Evolutionary conservation across 2,113 vertebrate species (phyloP), one percentile per base, ranked within the genome.

Genomic region (Psilopogon haemacephalus): DNA sequence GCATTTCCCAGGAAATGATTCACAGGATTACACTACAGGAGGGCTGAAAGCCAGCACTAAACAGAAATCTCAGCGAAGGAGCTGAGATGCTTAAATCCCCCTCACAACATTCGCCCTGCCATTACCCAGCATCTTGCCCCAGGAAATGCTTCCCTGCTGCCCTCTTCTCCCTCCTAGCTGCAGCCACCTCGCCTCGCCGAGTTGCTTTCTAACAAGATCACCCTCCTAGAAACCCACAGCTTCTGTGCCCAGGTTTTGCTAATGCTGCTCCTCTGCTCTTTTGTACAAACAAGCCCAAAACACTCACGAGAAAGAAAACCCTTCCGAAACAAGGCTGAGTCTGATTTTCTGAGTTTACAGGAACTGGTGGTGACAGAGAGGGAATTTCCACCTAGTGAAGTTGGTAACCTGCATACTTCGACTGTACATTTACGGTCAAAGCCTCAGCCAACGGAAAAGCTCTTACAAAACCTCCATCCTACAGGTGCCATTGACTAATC

Each of bases 331-430:
- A 64, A 72, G 8, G 13, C 2, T 18, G 7, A 24, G 28, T 40
- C 72, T 92, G 72, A 82, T 89, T 91, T 54, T 81, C 81, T 42
- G 55, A 69, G n/a, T 89, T 97, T 96, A 97, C 91, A 95, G 92
- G 89, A 97, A 98, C 77, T 28, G 60, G 3, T 18, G 65, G 56
- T 75, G 75, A 87, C 48, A 70, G 17, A 73, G 1, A 40, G 94
- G 96, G 95, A 92, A 91, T 94, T 97, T 97, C 95, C 97, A 95
- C 48, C 9, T 15, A 82, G 56, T 37, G 54, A 35, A 64, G 23
- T 27, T 79, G 0, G 5, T 80, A 52, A 59, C 54, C 75, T 84
- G 74, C 55, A 44, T 28, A 44, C 26, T 90, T 58, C 8, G 2
- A 46, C 62, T 58, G 54, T 32, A 38, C 67, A 69, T 69, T 73